These are phyloP conservation scores for Lepidostoma basale DNA, from an alignment of 1,140 invertebrate genomes.

Conservation along the genomic window DNA sequence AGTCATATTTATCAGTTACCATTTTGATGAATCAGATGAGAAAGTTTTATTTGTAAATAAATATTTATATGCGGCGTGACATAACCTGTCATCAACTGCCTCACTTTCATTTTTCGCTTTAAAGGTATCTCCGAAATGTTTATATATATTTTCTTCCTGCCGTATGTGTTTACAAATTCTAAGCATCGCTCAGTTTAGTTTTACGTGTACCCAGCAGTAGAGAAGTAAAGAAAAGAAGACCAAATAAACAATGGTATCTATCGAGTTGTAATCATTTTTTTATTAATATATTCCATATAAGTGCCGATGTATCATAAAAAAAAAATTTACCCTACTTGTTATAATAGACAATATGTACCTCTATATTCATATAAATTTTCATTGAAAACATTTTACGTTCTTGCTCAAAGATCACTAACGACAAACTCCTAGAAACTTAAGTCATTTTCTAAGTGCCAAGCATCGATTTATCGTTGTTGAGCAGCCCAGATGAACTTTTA, in stretches of 20 bases:
- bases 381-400: neutral
- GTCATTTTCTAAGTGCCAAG: constrained; percentile 18
- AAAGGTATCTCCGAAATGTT: too few species aligned
- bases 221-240: too few species aligned
- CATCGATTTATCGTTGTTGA: constrained; percentile 24
- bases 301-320: neutral
- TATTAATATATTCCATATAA: neutral
- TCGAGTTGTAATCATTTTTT: too few species aligned
- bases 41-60: constrained; percentile 28
- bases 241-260: too few species aligned
- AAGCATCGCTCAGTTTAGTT: too few species aligned
- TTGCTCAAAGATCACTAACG: constrained; percentile 4
- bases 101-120: too few species aligned
- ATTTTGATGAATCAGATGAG: constrained; percentile 28
- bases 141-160: too few species aligned
- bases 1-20: constrained; percentile 36
- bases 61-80: constrained; percentile 28
- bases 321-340: neutral
- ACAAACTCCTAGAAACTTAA: constrained; percentile 2
- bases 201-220: too few species aligned
- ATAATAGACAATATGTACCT: constrained; percentile 10
- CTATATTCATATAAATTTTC: too few species aligned
- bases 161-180: too few species aligned
- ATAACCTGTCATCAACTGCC: too few species aligned
- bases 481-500: neutral